phyloP scores from a whole-genome alignment of 2,888 invertebrate genomes.

The Cyaniris semiargus region DNA sequence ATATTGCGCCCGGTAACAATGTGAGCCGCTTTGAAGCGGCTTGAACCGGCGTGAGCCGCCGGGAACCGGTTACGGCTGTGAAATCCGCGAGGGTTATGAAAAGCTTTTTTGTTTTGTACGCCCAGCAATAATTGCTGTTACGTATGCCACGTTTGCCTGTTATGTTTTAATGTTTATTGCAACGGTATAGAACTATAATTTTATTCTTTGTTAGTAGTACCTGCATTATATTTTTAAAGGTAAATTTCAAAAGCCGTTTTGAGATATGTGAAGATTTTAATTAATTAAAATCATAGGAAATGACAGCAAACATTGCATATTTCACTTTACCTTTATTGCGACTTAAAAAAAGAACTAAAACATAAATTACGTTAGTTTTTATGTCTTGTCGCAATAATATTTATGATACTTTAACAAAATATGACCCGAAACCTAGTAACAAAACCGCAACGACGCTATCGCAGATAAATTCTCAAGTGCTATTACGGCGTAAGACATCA shows the following conservation, averaged over 20 bases:
- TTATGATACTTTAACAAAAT: not conserved
- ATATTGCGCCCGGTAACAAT: constrained; percentile 67
- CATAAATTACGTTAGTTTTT: not conserved
- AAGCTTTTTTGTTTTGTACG: constrained; percentile 59
- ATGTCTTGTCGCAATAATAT: not conserved
- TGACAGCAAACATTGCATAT: no score
- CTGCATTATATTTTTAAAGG: not conserved
- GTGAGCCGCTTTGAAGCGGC: constrained; percentile 51
- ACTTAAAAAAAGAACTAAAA: no score
- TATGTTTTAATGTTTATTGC: constrained; percentile 32
- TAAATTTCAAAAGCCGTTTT: not conserved
- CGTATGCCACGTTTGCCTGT: constrained; percentile 49
- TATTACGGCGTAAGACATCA: not conserved
- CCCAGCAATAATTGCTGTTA: constrained; percentile 59
- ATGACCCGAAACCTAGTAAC: not conserved
- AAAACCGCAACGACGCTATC: not conserved
- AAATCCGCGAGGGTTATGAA: constrained; percentile 58
- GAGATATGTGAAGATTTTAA: no score
- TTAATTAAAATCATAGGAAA: no score
- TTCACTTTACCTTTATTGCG: no score
- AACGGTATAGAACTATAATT: not conserved
- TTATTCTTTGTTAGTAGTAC: not conserved
- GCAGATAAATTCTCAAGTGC: constrained; percentile 1
- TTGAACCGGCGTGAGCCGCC: constrained; percentile 14
- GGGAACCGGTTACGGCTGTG: constrained; percentile 64